Conservation (phyloP, 2,797 vertebrate genomes). For the Phrynocephalus vlangalii region DNA sequence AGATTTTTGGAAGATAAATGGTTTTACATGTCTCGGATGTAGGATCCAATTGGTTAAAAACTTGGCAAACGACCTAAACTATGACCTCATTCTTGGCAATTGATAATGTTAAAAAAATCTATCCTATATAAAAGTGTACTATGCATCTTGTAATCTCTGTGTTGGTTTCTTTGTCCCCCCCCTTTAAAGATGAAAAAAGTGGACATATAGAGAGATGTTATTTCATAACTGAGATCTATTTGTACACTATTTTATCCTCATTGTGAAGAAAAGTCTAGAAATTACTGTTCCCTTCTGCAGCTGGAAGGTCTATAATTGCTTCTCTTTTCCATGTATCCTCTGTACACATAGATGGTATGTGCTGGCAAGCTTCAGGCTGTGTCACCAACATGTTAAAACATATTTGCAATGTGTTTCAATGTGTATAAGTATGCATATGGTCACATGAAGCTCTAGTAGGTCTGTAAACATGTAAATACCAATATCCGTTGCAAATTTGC, state of each 20-base stretch:
- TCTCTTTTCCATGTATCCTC: background rate
- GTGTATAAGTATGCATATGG: background rate
- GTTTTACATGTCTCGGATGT: slow-evolving; percentile 91
- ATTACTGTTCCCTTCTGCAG: background rate
- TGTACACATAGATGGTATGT: background rate
- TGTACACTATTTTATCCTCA: background rate
- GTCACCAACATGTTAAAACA: background rate
- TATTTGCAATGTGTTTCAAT: background rate
- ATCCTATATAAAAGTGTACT: slow-evolving; percentile 67
- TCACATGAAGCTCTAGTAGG: background rate
- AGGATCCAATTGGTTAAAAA: slow-evolving; percentile 86
- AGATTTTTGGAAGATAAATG: slow-evolving; percentile 92
- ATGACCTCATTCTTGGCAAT: slow-evolving; percentile 97
- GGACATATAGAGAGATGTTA: background rate
- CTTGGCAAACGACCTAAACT: slow-evolving; percentile 83
- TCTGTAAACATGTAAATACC: background rate
- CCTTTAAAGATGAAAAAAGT: slow-evolving; percentile 24
- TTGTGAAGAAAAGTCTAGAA: background rate
- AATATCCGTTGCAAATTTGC: background rate
- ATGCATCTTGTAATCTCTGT: slow-evolving; percentile 68
- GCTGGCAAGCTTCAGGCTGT: background rate
- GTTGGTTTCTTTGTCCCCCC: slow-evolving; percentile 15
- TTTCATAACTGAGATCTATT: slow-evolving; percentile 24
- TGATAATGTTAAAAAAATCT: slow-evolving; percentile 82
- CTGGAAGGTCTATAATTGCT: background rate